Evolutionary conservation across 2,888 invertebrate species (phyloP), one percentile per base, ranked within the genome.

Genomic region (Bruchidius siliquastri): DNA sequence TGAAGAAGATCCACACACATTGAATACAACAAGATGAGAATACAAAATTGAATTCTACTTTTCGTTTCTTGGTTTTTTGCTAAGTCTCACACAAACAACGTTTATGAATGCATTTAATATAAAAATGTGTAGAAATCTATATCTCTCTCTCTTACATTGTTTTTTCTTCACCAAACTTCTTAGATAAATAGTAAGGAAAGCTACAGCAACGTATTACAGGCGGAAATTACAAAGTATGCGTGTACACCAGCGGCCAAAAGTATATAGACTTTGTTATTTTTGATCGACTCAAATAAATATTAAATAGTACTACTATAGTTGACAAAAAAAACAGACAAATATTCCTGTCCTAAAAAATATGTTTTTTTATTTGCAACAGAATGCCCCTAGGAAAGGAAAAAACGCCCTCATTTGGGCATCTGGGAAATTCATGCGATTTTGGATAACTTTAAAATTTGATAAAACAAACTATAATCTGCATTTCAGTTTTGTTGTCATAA

Each of bases 1-100:
- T 80, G 74, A 79, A 80, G 77, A 82, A 79, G 82, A 84, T 83
- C 84, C 84, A 85, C 84, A 85, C 83, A 77, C 82, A 83, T 78
- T 49, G 49, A 49, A 49, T 49, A 49, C 49, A 49, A 18, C 18
- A 49, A 49, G 49, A 49, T 49, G 13, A 49, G 18, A 18, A 49
- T 49, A 49, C 49, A 49, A 49, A 49, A 8, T 49, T 3, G 49
- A 49, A 49, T 49, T 49, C 6, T 49, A 13, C 3, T 49, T 49
- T 49, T 26, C 26, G 26, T 26, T 26, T 26, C 26, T 49, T 49
- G 13, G 10, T 49, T 49, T 49, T 1, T 49, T 18, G 30, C 8
- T 8, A 30, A 49, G 18, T 1, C 49, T 49, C 49, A 49, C 49
- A 49, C 49, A 49, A 49, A 49, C 3, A 49, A 49, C 49, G 49